phyloP scores from a whole-genome alignment of 2,888 invertebrate species.

The Polyommatus iphigenia region DNA sequence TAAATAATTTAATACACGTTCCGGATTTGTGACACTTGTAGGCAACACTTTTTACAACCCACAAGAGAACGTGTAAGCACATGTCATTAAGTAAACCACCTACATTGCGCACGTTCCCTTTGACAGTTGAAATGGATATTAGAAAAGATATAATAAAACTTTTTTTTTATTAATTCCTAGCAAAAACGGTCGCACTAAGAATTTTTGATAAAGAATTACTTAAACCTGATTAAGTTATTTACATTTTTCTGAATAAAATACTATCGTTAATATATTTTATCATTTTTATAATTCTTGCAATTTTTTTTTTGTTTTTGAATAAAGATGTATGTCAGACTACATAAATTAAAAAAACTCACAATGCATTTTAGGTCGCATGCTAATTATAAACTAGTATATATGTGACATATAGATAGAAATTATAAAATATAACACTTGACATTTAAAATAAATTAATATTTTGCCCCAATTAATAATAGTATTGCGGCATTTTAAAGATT shows the following conservation, averaged over 20 bases:
- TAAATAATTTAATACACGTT: no score
- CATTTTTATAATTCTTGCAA: background rate
- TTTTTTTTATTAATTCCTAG: no score
- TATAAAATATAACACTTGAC: conserved; percentile 28
- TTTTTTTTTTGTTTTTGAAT: background rate
- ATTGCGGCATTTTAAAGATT: background rate
- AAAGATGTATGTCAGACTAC: background rate
- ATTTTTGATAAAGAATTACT: background rate
- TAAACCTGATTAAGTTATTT: background rate
- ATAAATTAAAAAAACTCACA: background rate
- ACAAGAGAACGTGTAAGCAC: no score
- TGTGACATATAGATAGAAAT: conserved; percentile 21
- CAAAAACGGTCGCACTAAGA: background rate
- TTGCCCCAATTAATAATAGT: background rate
- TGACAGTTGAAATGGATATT: no score
- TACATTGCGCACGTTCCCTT: no score
- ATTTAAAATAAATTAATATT: conserved; percentile 10
- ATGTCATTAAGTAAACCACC: no score
- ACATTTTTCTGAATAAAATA: background rate
- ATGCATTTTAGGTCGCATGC: conserved; percentile 4
- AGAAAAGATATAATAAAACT: no score
- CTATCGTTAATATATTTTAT: background rate
- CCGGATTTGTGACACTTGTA: no score
- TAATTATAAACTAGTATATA: background rate
- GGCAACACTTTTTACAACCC: no score